Base-by-base conservation (phyloP, 2,888 invertebrate species). In the Apodemia zela region DNA sequence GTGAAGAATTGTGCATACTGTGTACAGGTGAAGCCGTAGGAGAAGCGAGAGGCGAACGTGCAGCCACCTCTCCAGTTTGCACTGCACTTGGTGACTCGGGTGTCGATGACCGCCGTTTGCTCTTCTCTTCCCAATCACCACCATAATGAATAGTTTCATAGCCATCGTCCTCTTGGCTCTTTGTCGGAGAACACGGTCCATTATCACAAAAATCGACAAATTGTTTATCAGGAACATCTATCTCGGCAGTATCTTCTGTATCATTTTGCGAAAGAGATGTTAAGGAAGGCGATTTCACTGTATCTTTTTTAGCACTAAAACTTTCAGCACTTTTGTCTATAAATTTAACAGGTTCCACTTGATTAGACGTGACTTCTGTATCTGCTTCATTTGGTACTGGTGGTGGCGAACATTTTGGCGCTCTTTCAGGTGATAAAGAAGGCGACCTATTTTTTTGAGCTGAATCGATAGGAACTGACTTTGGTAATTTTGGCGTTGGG, bases 11-110 rank as follows among this genome's bases (percentile, higher is more conserved):
- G 29, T 75, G 73, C 54, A 78, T 73, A 62, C 79, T 82, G 63
- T 81, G 87, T 60, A 87, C 87, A 59, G 90, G 89, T 25, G 90
- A 85, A 61, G 79, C 77, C 35, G 87, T 77, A 57, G 85, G 86
- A n/a, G 89, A 85, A 59, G 75, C 79, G 45, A 78, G 68, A 18
- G 72, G 54, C 15, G 54, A 54, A 13, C 6, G 54, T 54, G 54
- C 15, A 15, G 54, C 13, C 25, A 25, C 73, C 47, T 79, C 83
- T 64, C 80, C 85, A 67, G 73, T 71, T 64, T 80, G 82, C 25
- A 74, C 76, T 57, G 75, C 77, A 67, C 75, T 76, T 49, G 84
- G 80, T 33, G 84, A 82, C 69, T 88, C 88, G 1, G 89, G 89
- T 54, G 90, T 89, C 33, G 89, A 89, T 59, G 91, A 88, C 49